Conservation (phyloP, 2,797 vertebrate genomes). For the Menidia menidia region DNA sequence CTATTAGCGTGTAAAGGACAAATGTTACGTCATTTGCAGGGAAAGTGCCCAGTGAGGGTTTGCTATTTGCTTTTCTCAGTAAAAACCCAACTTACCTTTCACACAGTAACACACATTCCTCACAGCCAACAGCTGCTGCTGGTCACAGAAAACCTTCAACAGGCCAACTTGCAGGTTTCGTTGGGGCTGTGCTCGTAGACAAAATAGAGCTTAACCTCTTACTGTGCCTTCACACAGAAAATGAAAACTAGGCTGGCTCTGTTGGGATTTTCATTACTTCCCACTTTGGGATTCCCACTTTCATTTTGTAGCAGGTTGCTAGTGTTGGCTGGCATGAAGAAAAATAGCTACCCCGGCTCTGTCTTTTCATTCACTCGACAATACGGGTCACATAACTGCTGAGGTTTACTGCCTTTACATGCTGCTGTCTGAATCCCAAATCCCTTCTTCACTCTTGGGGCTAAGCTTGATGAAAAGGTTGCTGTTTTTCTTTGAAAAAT, state of each 20-base stretch:
- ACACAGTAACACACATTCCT: slow-evolving; percentile 51
- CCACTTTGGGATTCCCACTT: neutral
- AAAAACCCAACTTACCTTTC: slow-evolving; percentile 41
- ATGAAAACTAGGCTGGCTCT: no score
- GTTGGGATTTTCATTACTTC: no score
- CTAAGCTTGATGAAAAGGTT: neutral
- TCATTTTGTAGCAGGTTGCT: neutral
- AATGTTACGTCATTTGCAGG: neutral
- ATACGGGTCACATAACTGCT: neutral
- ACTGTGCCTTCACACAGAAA: slow-evolving; percentile 5
- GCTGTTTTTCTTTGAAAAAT: no score
- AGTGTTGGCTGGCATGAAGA: neutral
- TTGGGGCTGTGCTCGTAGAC: slow-evolving; percentile 19
- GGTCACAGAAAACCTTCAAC: slow-evolving; percentile 7
- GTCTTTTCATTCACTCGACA: neutral
- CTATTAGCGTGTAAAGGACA: neutral
- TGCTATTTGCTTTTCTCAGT: slow-evolving; percentile 3
- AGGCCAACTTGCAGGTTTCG: slow-evolving; percentile 23
- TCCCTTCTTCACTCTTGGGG: no score
- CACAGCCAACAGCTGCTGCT: slow-evolving; percentile 11
- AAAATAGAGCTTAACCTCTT: neutral
- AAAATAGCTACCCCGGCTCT: neutral
- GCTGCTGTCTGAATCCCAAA: neutral
- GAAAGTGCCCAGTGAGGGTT: slow-evolving; percentile 1
- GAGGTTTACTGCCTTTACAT: neutral